These are phyloP conservation scores for Zeuzera pyrina DNA, from an alignment of 2,888 invertebrate species.

Conservation along the genomic window DNA sequence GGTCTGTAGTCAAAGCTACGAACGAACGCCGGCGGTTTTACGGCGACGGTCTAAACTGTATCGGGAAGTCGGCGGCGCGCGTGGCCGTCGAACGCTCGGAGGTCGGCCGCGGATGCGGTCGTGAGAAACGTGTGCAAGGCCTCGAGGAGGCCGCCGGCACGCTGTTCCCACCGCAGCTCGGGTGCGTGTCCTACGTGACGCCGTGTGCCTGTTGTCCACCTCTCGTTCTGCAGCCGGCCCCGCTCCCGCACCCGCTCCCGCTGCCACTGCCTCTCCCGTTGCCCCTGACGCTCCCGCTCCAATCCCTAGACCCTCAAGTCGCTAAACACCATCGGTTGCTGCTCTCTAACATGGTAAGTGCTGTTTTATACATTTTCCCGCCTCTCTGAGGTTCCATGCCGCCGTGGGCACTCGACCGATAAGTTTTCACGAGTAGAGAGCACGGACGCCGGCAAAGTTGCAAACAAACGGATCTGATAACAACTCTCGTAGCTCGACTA, in stretches of 20 bases:
- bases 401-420: conserved; percentile 27
- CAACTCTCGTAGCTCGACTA: conserved; percentile 42
- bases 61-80: conserved; percentile 47
- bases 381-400: conserved; percentile 24
- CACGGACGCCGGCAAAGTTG: conserved; percentile 37
- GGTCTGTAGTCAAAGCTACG: conserved; percentile 2
- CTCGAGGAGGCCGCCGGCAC: conserved; percentile 71
- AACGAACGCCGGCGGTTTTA: no score
- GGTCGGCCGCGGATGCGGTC: conserved; percentile 68
- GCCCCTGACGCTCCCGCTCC: conserved; percentile 62
- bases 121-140: conserved; percentile 61
- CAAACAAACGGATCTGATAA: conserved; percentile 50
- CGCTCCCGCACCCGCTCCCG: conserved; percentile 55
- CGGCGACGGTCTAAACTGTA: conserved; percentile 25
- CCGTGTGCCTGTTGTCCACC: conserved; percentile 68
- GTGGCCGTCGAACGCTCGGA: conserved; percentile 54
- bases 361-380: conserved; percentile 23
- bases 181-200: conserved; percentile 71
- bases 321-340: conserved; percentile 68
- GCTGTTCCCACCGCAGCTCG: conserved; percentile 73
- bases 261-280: conserved; percentile 61
- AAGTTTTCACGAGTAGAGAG: conserved; percentile 36
- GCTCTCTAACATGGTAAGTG: conserved; percentile 72
- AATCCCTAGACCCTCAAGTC: conserved; percentile 63
- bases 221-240: conserved; percentile 60